phyloP scores from a whole-genome alignment of 2,888 invertebrate species.

The Dryococelus australis region DNA sequence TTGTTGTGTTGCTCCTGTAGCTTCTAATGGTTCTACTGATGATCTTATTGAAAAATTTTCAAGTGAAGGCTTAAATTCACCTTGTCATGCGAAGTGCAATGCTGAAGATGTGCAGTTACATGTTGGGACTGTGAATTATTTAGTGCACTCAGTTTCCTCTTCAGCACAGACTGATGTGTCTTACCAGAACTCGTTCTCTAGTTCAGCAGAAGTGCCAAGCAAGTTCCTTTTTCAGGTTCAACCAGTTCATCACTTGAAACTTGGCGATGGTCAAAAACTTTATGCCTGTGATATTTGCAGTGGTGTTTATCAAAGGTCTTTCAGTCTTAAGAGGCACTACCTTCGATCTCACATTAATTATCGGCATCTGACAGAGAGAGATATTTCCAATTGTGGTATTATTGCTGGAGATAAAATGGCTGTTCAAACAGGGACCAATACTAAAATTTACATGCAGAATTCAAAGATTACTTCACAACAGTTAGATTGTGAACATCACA shows the following conservation, averaged over 20 bases:
- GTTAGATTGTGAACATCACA: background rate
- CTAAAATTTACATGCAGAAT: conserved; percentile 37
- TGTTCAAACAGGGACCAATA: conserved; percentile 37
- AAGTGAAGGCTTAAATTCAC: background rate
- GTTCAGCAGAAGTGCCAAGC: conserved; percentile 26
- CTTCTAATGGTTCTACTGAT: background rate
- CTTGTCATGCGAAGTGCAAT: background rate
- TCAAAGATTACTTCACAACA: conserved; percentile 36
- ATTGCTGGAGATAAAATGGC: conserved; percentile 42
- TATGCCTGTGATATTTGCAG: conserved; percentile 61
- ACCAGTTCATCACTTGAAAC: conserved; percentile 42
- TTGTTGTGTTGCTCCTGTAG: background rate
- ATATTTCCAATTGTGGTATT: conserved; percentile 59
- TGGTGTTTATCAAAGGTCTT: conserved; percentile 59
- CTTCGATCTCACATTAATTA: conserved; percentile 60
- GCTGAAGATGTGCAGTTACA: background rate
- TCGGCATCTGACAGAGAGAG: conserved; percentile 57
- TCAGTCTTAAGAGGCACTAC: conserved; percentile 62
- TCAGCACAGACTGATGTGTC: background rate
- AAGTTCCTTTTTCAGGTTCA: conserved; percentile 49
- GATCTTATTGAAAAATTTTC: background rate
- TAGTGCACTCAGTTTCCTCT: background rate
- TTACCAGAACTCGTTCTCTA: background rate
- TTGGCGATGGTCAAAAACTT: conserved; percentile 49
- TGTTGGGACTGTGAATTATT: background rate